Percentiles rank a stretch among this genome's conserved stretches.
These are phyloP conservation scores for Empidonax traillii DNA, from an alignment of 2,113 vertebrate genomes.

Conservation along the genomic window DNA sequence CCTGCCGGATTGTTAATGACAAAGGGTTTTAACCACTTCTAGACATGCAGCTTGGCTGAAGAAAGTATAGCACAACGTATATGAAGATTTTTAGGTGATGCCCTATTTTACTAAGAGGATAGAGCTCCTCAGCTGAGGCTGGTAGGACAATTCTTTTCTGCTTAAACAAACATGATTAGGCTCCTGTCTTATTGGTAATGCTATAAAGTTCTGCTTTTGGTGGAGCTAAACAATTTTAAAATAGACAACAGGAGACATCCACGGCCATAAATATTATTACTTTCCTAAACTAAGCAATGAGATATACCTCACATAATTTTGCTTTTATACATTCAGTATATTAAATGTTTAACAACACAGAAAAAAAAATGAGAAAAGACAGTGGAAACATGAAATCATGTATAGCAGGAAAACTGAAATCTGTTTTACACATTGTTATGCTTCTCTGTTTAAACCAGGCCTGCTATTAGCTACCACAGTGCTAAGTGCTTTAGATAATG, in stretches of 20 bases:
- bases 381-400: accelerated
- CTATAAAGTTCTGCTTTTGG: background rate
- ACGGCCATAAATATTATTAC: background rate
- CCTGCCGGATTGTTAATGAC: background rate
- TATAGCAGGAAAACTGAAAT: background rate
- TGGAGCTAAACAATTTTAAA: background rate
- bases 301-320: background rate
- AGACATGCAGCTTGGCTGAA: background rate
- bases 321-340: background rate
- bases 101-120: background rate
- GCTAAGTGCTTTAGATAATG: conserved; percentile 51
- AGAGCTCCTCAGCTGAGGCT: background rate
- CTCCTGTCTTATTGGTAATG: background rate
- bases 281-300: background rate
- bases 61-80: background rate
- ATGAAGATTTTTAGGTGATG: background rate
- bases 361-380: background rate
- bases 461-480: conserved; percentile 22
- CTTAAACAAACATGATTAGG: background rate
- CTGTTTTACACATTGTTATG: background rate
- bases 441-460: background rate
- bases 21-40: background rate
- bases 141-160: background rate
- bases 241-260: background rate
- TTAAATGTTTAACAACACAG: background rate